phyloP scores from a whole-genome alignment of 2,113 vertebrate species.

The crab-eating macaque (Macaca fascicularis) region T2T-MFA8v1.1 NC_088377.1:21620501-21621000 shows the following conservation, averaged over 20 bases:
- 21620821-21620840: background rate
- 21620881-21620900: background rate
- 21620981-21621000: conserved; percentile 44
- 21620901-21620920: conserved; percentile 40
- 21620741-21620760: background rate
- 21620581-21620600: background rate
- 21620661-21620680: background rate
- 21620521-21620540: background rate
- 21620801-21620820: background rate
- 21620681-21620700: background rate
- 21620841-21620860: background rate
- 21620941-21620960: conserved; percentile 3
- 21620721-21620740: background rate
- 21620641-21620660: background rate
- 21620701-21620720: background rate
- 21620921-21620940: conserved; percentile 56
- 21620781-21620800: background rate
- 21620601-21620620: background rate
- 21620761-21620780: background rate
- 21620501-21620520: background rate
- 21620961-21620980: conserved; percentile 54
- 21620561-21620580: background rate
- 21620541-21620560: background rate
- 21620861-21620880: background rate
- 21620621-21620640: background rate